Percentiles rank a stretch among this genome's conserved stretches.
Evolutionary conservation across 2,888 invertebrate genomes (phyloP).

Genomic region (Drymonia ruficornis): DNA sequence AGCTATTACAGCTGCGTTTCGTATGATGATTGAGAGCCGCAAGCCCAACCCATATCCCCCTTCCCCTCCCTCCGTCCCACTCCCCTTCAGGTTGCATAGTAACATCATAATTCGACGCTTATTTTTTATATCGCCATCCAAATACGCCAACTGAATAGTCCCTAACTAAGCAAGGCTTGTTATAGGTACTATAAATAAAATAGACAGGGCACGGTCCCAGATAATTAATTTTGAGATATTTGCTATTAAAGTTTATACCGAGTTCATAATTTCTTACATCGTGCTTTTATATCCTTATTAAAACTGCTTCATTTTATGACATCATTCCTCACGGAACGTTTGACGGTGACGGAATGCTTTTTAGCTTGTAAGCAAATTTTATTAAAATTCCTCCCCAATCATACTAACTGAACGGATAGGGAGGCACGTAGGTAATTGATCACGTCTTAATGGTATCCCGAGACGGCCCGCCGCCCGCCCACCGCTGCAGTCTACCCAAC

Average conservation of each 20-base stretch:
- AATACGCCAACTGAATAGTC: too few relatives aligned
- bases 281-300: conserved; percentile 14
- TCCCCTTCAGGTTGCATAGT: too few relatives aligned
- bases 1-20: too few relatives aligned
- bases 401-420: conserved; percentile 34
- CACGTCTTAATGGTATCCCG: conserved; percentile 55
- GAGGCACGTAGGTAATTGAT: conserved; percentile 64
- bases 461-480: conserved; percentile 24
- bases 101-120: too few relatives aligned
- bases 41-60: too few relatives aligned
- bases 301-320: conserved; percentile 16
- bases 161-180: too few relatives aligned
- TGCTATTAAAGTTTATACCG: conserved; percentile 7
- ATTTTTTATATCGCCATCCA: too few relatives aligned
- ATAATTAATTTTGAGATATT: too few relatives aligned
- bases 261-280: not conserved
- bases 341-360: conserved; percentile 36
- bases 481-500: conserved; percentile 27
- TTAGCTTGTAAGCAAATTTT: conserved; percentile 37
- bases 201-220: too few relatives aligned
- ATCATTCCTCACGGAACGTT: conserved; percentile 34
- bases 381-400: conserved; percentile 55
- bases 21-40: too few relatives aligned
- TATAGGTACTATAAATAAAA: too few relatives aligned
- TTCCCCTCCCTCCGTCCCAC: too few relatives aligned